Base-by-base conservation (phyloP, 2,888 invertebrate species). In the Hyalella azteca region DNA sequence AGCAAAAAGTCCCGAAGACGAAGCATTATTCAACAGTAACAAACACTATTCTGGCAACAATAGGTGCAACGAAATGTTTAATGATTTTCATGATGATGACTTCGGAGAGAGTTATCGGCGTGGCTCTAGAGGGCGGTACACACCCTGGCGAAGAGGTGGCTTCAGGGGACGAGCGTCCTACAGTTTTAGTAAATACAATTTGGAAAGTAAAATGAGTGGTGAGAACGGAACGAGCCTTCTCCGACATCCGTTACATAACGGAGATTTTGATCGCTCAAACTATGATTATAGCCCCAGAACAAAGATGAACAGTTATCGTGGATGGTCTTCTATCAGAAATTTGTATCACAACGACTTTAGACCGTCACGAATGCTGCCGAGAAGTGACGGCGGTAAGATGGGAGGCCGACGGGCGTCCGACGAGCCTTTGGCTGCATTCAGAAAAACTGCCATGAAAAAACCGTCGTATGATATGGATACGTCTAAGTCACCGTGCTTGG, bases 401-500 rank as follows among this genome's bases (percentile, higher is more conserved):
- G n/a, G n/a, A n/a, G n/a, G n/a, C n/a, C n/a, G n/a, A n/a, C n/a
- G n/a, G n/a, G n/a, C n/a, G n/a, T n/a, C 9, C 45, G 11, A 45
- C 15, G 15, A 45, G 45, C 9, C 11, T 45, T 9, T 11, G 15
- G 11, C 11, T 45, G 9, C 45, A 45, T 45, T 45, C 45, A 45
- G 15, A 15, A 45, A 15, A 45, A 11, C 45, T 45, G 15, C 9
- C 15, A 15, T 45, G 45, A 45, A 45, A 45, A 15, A 9, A 11
- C 15, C 45, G 45, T 9, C 45, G 9, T 45, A 45, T 15, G 45
- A 45, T 11, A 45, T 11, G 45, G 45, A 45, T 45, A 45, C 15
- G 9, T 22, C 66, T 15, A 66, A 66, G 29, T 29, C 66, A 36
- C 66, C 66, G 66, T 66, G 66, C 36, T 36, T 75, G 5, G 75